Evolutionary conservation across 2,888 invertebrate genomes (phyloP).

Genomic region (Leistus spinibarbis): DNA sequence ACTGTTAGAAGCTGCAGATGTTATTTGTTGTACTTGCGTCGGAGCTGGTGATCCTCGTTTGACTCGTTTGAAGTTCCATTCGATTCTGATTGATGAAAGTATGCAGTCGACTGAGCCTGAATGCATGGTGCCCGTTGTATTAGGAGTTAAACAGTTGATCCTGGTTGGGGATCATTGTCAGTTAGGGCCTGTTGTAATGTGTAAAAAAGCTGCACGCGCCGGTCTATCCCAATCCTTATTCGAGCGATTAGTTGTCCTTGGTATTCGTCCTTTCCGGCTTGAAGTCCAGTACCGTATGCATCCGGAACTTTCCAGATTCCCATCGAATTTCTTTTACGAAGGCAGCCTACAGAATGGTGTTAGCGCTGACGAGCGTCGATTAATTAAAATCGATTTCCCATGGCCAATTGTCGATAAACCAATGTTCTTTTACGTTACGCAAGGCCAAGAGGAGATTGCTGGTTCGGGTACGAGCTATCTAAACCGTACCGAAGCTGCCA

Average conservation of each 20-base stretch:
- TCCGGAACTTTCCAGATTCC: constrained; percentile 95
- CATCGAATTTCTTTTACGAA: constrained; percentile 99
- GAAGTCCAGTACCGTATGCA: constrained; percentile 99
- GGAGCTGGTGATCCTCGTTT: constrained; percentile 96
- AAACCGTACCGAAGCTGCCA: constrained; percentile 97
- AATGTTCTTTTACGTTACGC: constrained; percentile 98
- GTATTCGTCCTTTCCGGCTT: constrained; percentile 94
- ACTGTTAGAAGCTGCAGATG: constrained; percentile 93
- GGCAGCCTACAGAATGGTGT: constrained; percentile 99
- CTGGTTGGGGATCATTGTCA: constrained; percentile 99
- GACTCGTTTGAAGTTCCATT: constrained; percentile 92
- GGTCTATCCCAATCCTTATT: constrained; percentile 97
- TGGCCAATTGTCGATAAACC: constrained; percentile 97
- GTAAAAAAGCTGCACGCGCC: constrained; percentile 96
- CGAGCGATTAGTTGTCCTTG: constrained; percentile 94
- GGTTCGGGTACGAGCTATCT: constrained; percentile 98
- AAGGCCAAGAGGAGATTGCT: constrained; percentile 98
- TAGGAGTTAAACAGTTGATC: constrained; percentile 95
- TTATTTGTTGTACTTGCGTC: constrained; percentile 98
- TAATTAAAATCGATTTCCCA: constrained; percentile 92
- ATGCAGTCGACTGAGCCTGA: constrained; percentile 95
- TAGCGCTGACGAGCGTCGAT: constrained; percentile 91
- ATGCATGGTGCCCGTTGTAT: constrained; percentile 98
- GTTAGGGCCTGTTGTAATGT: constrained; percentile 98
- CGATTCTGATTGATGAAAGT: constrained; percentile 95